phyloP scores from a whole-genome alignment of 1,140 invertebrate genomes.

The Armadillidium nasatum region DNA sequence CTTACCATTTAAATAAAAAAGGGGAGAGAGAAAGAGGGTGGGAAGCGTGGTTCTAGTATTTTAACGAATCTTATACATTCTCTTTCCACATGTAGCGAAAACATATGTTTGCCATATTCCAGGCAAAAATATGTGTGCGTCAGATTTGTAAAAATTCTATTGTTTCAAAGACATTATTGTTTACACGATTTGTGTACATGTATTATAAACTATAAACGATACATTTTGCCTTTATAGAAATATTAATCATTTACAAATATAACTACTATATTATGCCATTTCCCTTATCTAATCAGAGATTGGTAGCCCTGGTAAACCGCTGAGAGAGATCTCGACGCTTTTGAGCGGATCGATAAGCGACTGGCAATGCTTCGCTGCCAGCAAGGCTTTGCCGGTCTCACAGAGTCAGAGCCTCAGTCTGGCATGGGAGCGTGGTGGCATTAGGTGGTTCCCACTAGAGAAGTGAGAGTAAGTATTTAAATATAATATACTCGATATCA shows the following conservation, averaged over 20 bases:
- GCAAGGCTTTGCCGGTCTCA: not conserved
- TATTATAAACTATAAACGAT: too few relatives aligned
- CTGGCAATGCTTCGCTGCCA: not conserved
- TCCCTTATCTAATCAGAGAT: constrained; percentile 10
- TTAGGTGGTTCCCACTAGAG: not conserved
- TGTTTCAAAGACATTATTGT: not conserved
- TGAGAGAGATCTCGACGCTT: not conserved
- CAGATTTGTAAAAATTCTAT: not conserved
- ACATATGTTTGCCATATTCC: not conserved
- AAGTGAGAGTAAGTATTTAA: too few relatives aligned
- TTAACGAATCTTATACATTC: too few relatives aligned
- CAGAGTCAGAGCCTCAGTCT: not conserved
- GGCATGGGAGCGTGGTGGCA: constrained; percentile 9
- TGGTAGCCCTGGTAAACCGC: not conserved
- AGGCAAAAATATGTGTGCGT: not conserved
- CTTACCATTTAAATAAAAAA: too few relatives aligned
- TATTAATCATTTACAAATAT: not conserved
- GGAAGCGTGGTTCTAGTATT: too few relatives aligned
- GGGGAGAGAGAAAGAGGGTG: too few relatives aligned
- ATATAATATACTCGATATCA: too few relatives aligned
- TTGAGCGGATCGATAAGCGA: not conserved
- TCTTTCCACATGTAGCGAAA: not conserved
- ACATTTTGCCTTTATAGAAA: not conserved
- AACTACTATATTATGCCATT: too few relatives aligned
- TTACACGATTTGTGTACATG: too few relatives aligned